These are phyloP conservation scores for Prinia subflava DNA, from an alignment of 2,113 vertebrate genomes.

Conservation along the genomic window DNA sequence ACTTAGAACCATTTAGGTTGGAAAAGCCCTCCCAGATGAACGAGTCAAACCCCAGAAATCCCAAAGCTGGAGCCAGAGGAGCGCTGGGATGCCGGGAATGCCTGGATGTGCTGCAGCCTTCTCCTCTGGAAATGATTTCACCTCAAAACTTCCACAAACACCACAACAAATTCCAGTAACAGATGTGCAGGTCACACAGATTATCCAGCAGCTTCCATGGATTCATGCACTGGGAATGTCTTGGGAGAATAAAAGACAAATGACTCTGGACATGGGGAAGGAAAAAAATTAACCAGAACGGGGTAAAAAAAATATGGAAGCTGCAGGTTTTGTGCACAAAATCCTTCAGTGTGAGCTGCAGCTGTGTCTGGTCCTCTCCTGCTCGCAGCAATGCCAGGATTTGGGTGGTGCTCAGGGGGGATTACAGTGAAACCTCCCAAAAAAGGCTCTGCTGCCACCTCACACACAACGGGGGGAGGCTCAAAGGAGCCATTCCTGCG, in stretches of 20 bases:
- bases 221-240: neutral
- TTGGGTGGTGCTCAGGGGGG: neutral
- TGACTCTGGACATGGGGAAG: neutral
- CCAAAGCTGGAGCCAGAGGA: rapidly evolving
- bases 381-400: neutral
- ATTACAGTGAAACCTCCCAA: neutral
- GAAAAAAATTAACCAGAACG: neutral
- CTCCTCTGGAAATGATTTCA: neutral
- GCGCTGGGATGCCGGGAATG: neutral
- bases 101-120: neutral
- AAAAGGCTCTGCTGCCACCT: neutral
- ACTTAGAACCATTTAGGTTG: neutral
- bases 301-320: neutral
- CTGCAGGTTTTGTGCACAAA: neutral
- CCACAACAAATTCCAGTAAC: neutral
- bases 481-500: neutral
- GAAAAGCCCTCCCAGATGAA: neutral
- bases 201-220: neutral
- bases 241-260: neutral
- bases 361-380: neutral
- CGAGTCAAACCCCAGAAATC: neutral
- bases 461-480: neutral
- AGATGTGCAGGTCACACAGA: neutral
- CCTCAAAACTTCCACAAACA: neutral
- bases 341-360: neutral